These are phyloP conservation scores for Melolontha melolontha DNA, from an alignment of 2,888 invertebrate species.

Conservation along the genomic window DNA sequence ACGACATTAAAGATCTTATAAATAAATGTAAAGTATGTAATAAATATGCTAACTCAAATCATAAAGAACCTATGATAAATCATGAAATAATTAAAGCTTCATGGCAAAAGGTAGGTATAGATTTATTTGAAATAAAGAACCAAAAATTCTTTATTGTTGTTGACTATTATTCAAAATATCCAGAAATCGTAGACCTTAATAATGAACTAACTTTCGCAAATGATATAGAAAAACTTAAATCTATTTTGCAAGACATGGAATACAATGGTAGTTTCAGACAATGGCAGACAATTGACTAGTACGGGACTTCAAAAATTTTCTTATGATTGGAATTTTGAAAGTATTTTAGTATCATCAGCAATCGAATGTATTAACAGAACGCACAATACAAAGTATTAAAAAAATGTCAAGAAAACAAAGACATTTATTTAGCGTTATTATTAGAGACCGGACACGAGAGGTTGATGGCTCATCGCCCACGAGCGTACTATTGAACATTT, in stretches of 20 bases:
- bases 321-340: too few relatives aligned
- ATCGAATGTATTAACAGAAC: constrained; percentile 45
- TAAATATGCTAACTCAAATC: constrained; percentile 10
- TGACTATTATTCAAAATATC: constrained; percentile 37
- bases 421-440: too few relatives aligned
- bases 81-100: constrained; percentile 12
- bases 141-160: constrained; percentile 25
- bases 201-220: constrained; percentile 32
- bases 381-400: constrained; percentile 44
- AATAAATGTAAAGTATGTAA: constrained; percentile 15
- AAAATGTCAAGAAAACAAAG: constrained; percentile 12
- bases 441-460: too few relatives aligned
- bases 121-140: constrained; percentile 22
- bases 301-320: too few relatives aligned
- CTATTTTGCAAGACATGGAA: constrained; percentile 33
- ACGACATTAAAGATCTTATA: constrained; percentile 40
- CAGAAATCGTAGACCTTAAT: constrained; percentile 20
- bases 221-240: constrained; percentile 38
- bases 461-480: too few relatives aligned
- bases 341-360: too few relatives aligned
- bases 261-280: constrained; percentile 37
- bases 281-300: constrained; percentile 30
- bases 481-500: too few relatives aligned
- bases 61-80: constrained; percentile 26
- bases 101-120: constrained; percentile 32